These are phyloP conservation scores for Resseliella maxima DNA, from an alignment of 2,888 invertebrate genomes.

Conservation along the genomic window DNA sequence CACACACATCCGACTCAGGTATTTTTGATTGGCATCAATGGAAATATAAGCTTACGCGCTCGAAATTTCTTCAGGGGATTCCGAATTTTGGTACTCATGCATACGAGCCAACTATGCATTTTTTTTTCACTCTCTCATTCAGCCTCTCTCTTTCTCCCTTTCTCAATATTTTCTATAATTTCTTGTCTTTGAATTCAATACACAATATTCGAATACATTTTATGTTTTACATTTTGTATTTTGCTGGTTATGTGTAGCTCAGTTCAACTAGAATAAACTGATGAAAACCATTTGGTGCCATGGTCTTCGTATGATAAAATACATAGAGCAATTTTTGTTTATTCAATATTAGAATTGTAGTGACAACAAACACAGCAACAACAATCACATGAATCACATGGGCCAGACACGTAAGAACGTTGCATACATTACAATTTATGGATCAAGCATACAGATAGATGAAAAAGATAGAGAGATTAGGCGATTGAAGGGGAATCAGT, in stretches of 20 bases:
- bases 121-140: too few relatives aligned
- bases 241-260: background rate
- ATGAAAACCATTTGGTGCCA: background rate
- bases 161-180: background rate
- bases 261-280: background rate
- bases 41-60: conserved; percentile 46
- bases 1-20: background rate
- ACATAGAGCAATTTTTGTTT: background rate
- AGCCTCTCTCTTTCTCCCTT: too few relatives aligned
- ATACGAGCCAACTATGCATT: conserved; percentile 1
- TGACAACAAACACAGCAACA: conserved; percentile 1
- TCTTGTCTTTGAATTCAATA: background rate
- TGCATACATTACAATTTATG: conserved; percentile 29
- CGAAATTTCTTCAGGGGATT: conserved; percentile 43
- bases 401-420: conserved; percentile 11
- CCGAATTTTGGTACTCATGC: conserved; percentile 33
- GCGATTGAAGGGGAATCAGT: background rate
- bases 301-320: background rate
- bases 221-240: too few relatives aligned
- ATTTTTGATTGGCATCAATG: conserved; percentile 51
- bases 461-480: background rate
- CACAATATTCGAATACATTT: background rate
- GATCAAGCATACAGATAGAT: background rate
- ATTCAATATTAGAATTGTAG: conserved; percentile 8
- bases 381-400: background rate